phyloP scores from a whole-genome alignment of 2,113 vertebrate species.

The Pollachius pollachius region DNA sequence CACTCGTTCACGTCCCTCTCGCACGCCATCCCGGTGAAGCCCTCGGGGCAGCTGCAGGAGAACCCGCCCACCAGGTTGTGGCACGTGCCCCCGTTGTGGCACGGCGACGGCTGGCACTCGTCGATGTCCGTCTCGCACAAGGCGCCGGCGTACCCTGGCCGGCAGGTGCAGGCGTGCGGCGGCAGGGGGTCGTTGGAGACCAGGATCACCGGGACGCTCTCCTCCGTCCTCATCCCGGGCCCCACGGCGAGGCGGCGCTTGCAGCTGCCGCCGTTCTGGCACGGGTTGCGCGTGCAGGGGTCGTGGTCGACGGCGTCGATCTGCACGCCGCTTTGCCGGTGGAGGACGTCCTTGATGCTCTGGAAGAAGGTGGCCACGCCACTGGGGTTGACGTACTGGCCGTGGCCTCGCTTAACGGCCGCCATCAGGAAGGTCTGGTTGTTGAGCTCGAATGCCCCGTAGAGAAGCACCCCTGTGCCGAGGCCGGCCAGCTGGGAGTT shows the following conservation, averaged over 20 bases:
- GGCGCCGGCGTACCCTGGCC: conserved; percentile 84
- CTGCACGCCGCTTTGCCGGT: conserved; percentile 87
- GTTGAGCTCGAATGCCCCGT: conserved; percentile 82
- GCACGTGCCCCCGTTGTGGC: conserved; percentile 93
- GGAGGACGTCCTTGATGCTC: conserved; percentile 89
- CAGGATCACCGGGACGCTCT: conserved; percentile 87
- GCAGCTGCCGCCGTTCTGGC: conserved; percentile 93
- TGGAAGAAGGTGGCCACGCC: conserved; percentile 96
- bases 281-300: conserved; percentile 85
- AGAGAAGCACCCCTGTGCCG: conserved; percentile 87
- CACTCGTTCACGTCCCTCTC: conserved; percentile 97
- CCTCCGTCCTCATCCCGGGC: conserved; percentile 69
- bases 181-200: conserved; percentile 84
- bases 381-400: conserved; percentile 89
- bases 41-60: conserved; percentile 89
- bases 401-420: conserved; percentile 81
- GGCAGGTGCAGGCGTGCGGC: conserved; percentile 88
- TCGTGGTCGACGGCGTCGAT: conserved; percentile 92
- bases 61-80: conserved; percentile 94
- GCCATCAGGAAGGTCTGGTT: conserved; percentile 90
- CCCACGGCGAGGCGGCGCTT: conserved; percentile 81
- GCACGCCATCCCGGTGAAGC: conserved; percentile 93
- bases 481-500: conserved; percentile 88
- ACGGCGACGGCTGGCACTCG: conserved; percentile 90
- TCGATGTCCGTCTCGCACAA: conserved; percentile 88